These are phyloP conservation scores for Athene cunicularia DNA, from an alignment of 2,113 vertebrate species.

Conservation along the genomic window DNA sequence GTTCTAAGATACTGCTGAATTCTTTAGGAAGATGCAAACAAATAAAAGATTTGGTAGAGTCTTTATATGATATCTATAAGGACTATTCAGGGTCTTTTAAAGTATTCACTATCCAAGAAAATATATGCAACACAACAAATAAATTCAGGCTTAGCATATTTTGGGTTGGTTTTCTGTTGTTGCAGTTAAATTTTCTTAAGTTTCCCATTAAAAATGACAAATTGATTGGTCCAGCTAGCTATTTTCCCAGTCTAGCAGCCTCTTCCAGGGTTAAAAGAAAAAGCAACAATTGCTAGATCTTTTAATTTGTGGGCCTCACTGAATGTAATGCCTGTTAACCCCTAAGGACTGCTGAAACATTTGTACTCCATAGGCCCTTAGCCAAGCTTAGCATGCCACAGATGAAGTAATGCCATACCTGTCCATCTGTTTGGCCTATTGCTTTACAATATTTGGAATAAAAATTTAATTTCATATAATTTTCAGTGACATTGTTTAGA, in stretches of 20 bases:
- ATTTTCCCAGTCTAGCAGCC: background rate
- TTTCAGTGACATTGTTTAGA: slow-evolving; percentile 72
- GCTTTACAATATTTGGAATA: slow-evolving; percentile 69
- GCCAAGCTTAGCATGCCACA: slow-evolving; percentile 61
- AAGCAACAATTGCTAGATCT: slow-evolving; percentile 19
- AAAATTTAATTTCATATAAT: slow-evolving; percentile 57
- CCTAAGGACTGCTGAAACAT: slow-evolving; percentile 55
- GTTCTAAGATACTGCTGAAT: background rate
- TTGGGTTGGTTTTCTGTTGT: background rate
- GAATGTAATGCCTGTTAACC: slow-evolving; percentile 52
- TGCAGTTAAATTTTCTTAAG: background rate
- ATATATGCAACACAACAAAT: background rate
- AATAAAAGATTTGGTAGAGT: background rate
- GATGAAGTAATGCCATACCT: slow-evolving; percentile 74
- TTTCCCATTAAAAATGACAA: background rate
- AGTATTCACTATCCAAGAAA: background rate
- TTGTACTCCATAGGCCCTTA: slow-evolving; percentile 11
- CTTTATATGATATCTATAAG: background rate
- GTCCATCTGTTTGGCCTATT: slow-evolving; percentile 67
- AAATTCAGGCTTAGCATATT: background rate
- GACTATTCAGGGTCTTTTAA: background rate
- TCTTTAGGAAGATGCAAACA: background rate
- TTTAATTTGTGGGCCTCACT: slow-evolving; percentile 37
- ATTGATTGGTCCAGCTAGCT: background rate
- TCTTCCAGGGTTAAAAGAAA: slow-evolving; percentile 62